Percentiles rank a stretch among this genome's conserved stretches.
phyloP scores from a whole-genome alignment of 2,888 invertebrate species.

The Heliconius charithonia region DNA sequence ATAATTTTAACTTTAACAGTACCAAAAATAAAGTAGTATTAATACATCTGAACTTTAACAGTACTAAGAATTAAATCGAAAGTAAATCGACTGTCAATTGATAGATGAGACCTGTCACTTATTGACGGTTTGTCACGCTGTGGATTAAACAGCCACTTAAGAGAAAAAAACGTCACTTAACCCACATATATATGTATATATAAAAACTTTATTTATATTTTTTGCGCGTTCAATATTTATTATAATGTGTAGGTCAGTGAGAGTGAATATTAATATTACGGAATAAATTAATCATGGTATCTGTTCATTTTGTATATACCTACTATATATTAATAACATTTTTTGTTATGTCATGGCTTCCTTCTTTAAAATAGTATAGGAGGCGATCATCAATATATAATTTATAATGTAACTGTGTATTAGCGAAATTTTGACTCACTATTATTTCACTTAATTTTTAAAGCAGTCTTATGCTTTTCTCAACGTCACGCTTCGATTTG shows the following conservation, averaged over 20 bases:
- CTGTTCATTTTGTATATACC: background rate
- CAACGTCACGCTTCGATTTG: too few species aligned
- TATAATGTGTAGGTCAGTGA: conserved; percentile 4
- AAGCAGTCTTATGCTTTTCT: background rate
- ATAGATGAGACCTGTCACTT: conserved; percentile 37
- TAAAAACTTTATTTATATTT: background rate
- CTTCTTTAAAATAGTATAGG: too few species aligned
- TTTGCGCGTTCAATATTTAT: background rate
- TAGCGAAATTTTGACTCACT: background rate
- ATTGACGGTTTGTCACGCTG: conserved; percentile 5
- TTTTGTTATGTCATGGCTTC: background rate
- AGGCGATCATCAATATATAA: background rate
- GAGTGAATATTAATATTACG: conserved; percentile 4
- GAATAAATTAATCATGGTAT: background rate
- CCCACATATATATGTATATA: background rate
- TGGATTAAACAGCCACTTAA: conserved; percentile 23
- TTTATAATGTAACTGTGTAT: background rate
- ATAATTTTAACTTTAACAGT: background rate
- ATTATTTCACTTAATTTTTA: background rate
- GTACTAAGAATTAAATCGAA: conserved; percentile 20
- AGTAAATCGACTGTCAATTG: conserved; percentile 23
- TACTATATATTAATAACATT: background rate
- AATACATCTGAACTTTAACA: conserved; percentile 14
- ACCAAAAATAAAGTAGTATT: background rate
- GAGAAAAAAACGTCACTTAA: background rate